These are phyloP conservation scores for Merodon equestris DNA, from an alignment of 2,888 invertebrate species.

Conservation along the genomic window DNA sequence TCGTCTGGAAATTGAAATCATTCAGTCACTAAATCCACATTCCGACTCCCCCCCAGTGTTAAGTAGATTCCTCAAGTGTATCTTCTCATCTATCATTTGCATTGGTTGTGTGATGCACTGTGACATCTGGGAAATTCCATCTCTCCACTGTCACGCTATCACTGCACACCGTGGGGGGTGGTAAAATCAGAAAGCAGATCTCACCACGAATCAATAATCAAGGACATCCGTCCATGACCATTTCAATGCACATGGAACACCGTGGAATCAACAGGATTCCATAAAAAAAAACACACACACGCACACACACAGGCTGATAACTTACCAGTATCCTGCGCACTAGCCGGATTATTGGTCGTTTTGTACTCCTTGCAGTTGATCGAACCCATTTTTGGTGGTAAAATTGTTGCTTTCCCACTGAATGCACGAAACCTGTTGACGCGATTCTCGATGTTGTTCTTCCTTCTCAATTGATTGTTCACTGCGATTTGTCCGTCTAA, in stretches of 20 bases:
- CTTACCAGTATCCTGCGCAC: slow-evolving; percentile 65
- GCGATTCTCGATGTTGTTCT: neutral
- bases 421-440: slow-evolving; percentile 52
- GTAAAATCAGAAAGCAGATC: too few relatives aligned
- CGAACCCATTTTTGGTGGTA: slow-evolving; percentile 74
- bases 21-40: slow-evolving; percentile 7
- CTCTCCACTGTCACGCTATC: neutral
- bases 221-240: slow-evolving; percentile 31
- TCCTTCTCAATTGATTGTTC: neutral
- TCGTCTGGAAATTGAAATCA: neutral
- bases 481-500: neutral
- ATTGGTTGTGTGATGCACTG: slow-evolving; percentile 8
- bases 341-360: slow-evolving; percentile 70
- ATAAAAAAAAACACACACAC: neutral
- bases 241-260: slow-evolving; percentile 19
- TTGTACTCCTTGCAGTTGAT: slow-evolving; percentile 77
- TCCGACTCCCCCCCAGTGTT: neutral
- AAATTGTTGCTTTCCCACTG: neutral
- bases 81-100: slow-evolving; percentile 5
- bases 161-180: neutral
- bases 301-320: slow-evolving; percentile 20
- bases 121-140: slow-evolving; percentile 15
- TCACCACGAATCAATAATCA: slow-evolving; percentile 32
- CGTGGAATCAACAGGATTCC: slow-evolving; percentile 17
- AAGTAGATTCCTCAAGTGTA: slow-evolving; percentile 31